Base-by-base conservation (phyloP, 2,888 invertebrate species). In the Hypselothyrea guttata region DNA sequence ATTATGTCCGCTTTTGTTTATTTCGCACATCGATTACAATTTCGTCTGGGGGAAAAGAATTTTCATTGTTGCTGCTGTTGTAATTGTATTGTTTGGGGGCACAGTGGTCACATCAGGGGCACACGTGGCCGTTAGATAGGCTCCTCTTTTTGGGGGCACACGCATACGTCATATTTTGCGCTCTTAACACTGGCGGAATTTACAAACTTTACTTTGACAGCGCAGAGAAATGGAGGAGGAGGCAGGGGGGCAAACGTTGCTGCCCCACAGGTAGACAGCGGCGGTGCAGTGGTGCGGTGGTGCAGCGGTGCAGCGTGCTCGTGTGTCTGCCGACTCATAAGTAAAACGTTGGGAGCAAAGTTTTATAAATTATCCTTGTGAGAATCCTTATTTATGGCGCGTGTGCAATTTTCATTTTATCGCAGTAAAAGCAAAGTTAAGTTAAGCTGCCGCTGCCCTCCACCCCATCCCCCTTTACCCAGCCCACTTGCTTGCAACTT, bases 1-100 rank as follows among this genome's bases (percentile, higher is more conserved):
- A 90, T 90, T 90, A 90, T 89, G 89, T 89, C 88, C 89, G 88
- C 86, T 89, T 88, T 88, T 88, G 88, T 89, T 89, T 90, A 90
- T 89, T 89, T 87, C 88, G 77, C 86, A 88, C 88, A 89, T 89
- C 88, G 88, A 89, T 89, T 89, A 89, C 88, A 88, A 87, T 86
- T 87, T 84, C 86, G 84, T 71, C 66, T 73, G 81, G 68, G 68
- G 59, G n/a, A 9, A 12, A 27, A 45, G 40, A 15, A 27, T 37
- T 51, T 33, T 47, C 40, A 59, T 53, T 67, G 63, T 63, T 53
- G 52, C 4, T 4, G 13, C 12, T 2, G 15, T 8, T 15, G 37
- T 1, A 8, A 11, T 1, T 4, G 33, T 7, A 15, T 7, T 22
- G 22, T 22, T 22, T 22, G 22, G 22, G 22, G 38, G 40, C 13